Base-by-base conservation (phyloP, 92 coral and sea anemone genomes). In the Porites evermanni region DNA sequence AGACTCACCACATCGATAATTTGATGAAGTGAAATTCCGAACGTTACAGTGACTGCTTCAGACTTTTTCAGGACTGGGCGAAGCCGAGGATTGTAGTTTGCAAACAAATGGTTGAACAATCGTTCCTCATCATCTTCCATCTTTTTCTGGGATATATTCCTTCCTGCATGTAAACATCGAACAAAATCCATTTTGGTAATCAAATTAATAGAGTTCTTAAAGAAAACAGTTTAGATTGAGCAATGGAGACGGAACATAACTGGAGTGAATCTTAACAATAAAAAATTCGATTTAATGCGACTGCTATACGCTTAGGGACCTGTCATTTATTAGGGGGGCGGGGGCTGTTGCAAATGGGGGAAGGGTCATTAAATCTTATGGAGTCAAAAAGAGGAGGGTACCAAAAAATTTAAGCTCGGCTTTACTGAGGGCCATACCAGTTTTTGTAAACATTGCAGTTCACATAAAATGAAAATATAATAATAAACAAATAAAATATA, bases 1-100 rank as follows among this genome's bases (percentile, higher is more conserved):
- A 18, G 20, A 2, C 91, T 13, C 53, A 91, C 94, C 86, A 91
- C 81, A 18, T 91, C 89, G 14, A 91, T 79, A 17, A 91, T 91
- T 64, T 91, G 94, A 51, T 91, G 94, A 69, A 91, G 78, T 2
- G 94, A 91, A 66, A 91, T 83, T 13, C 91, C 94, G 70, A 91
- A 87, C 58, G 72, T 91, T 19, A 91, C 94, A 0, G 86, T 83
- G 10, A 91, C 83, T 23, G 38, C 79, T 64, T 91, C 85, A 20
- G 71, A 50, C 20, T 78, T 91, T 14, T 83, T 64, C 9, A 83
- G 16, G 18, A 91, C 94, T 1, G 94, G 94, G 3, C 94, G 77
- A 47, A 91, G 79, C 12, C 77, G 82, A 21, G 91, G 94, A 53
- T 91, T 91, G 70, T 91, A 84, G n/a, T 16, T 58, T 56, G 64